Evolutionary conservation across 1,140 invertebrate species (phyloP), one percentile per base, ranked within the genome.

Genomic region (Helicoverpa armigera): DNA sequence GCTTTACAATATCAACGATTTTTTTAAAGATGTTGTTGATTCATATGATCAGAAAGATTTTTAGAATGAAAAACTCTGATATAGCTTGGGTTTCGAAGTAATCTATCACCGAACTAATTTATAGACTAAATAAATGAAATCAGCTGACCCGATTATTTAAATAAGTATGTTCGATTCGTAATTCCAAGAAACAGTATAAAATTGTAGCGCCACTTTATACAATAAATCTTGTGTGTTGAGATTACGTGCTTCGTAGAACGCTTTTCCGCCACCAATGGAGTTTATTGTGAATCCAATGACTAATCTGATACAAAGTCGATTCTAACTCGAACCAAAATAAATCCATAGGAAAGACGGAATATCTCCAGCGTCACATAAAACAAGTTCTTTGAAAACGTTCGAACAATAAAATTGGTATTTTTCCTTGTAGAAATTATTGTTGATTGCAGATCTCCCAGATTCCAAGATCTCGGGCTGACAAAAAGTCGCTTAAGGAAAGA

Each of bases 371-470:
- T 75, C 73, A 23, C 54, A 74, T 75, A 75, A 58, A 74, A 60
- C n/a, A 74, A 61, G 3, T 75, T 75, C 73, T 75, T 58, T 61
- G 73, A 75, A 75, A 50, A 50, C n/a, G 69, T 51, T 48, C 58
- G 23, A n/a, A 75, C 58, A 18, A 61, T 75, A 61, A 75, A 61
- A 29, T 58, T 61, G 35, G 12, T 75, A 43, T 18, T 75, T 75
- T 75, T 75, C 73, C 73, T 75, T 50, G 73, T 75, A 75, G 31
- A 31, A 60, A 75, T 43, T 4, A 13, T 50, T 60, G 4, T 53
- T 50, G 4, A 29, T 53, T 67, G 43, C n/a, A 10, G n/a, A 3
- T 50, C n/a, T 69, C 3, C 1, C 35, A 3, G 16, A 48, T 69
- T 69, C 65, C 43, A 11, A 69, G 54, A 61, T 75, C 48, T 29